These are phyloP conservation scores for Gobiocypris rarus DNA, from an alignment of 2,113 vertebrate species.

Conservation along the genomic window DNA sequence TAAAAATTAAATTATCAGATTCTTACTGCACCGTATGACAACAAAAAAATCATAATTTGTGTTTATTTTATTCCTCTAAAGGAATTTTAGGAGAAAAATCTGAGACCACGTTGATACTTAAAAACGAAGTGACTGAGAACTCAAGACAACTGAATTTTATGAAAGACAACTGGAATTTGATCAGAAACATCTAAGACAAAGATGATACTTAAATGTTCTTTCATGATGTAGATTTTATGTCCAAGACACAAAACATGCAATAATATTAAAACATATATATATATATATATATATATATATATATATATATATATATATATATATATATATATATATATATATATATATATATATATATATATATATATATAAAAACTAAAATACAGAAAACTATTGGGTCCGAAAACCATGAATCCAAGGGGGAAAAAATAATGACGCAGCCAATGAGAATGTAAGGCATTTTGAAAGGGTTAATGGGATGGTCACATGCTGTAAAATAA, in stretches of 20 bases:
- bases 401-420: background rate
- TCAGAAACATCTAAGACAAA: background rate
- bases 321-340: too few relatives aligned
- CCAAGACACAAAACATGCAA: background rate
- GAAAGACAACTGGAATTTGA: background rate
- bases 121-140: too few relatives aligned
- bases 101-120: background rate
- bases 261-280: too few relatives aligned
- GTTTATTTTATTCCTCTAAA: background rate
- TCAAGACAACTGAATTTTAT: too few relatives aligned
- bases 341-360: too few relatives aligned
- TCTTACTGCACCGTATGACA: background rate
- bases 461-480: slow-evolving; percentile 51
- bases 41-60: background rate
- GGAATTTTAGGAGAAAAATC: background rate
- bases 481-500: slow-evolving; percentile 46
- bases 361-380: too few relatives aligned
- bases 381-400: background rate
- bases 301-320: too few relatives aligned
- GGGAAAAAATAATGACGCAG: background rate
- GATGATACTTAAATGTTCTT: background rate
- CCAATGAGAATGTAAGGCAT: slow-evolving; percentile 3
- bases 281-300: too few relatives aligned
- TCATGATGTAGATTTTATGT: background rate
- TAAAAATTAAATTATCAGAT: too few relatives aligned